Evolutionary conservation across 2,888 invertebrate genomes (phyloP), one percentile per base, ranked within the genome.

Genomic region (Parthenolecanium corni): DNA sequence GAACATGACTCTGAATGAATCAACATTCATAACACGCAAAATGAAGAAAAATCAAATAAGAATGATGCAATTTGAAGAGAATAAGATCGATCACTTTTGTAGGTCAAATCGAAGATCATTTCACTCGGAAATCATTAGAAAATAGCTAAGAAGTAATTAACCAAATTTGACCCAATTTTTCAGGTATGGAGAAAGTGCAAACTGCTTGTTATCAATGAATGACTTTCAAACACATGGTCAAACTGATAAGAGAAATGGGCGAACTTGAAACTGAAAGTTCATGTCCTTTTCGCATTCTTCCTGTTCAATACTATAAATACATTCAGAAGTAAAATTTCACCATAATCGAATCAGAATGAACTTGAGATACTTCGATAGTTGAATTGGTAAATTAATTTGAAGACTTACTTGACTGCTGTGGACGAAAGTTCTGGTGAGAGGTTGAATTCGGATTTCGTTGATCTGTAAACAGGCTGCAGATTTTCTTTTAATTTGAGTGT

Each of bases 401-500:
- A 38, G 16, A 52, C 63, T 53, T 18, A 63, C 63, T 54, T 63
- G 63, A 52, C 63, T 53, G 36, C 52, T 73, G 68, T 74, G 74
- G 40, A 74, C 69, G 66, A 76, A 71, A 69, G 69, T 72, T 71
- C 72, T 73, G 67, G 71, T 68, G 62, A 74, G 77, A 64, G 74
- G 74, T 72, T 79, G 78, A 75, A 80, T 78, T 77, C 80, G 80
- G 72, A 80, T 78, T 71, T 79, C 79, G 78, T 82, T 82, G 72
- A 80, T 80, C 78, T 80, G 82, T 79, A 82, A 80, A 79, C 67
- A 67, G 23, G 80, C 79, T 67, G 74, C 72, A 74, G 80, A 78
- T 78, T 82, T 82, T 76, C 80, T 81, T 73, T 81, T 79, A 77
- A 81, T 74, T 72, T 77, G 76, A 71, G 75, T 79, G 76, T 77